phyloP scores from a whole-genome alignment of 1,140 invertebrate genomes.

The Zaprionus africanus region DNA sequence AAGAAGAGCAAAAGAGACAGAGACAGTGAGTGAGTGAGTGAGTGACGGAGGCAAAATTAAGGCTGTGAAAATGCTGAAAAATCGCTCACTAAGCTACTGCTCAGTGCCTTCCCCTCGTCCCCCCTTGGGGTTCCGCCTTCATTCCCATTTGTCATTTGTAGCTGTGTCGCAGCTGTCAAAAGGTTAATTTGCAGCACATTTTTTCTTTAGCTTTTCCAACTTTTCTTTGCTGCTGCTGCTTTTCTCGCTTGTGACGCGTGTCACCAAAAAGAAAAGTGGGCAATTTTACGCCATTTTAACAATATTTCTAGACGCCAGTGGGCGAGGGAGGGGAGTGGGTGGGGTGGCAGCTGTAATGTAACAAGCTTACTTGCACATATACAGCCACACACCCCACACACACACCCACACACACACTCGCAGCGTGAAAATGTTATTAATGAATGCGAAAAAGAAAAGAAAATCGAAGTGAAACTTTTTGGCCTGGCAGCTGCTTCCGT shows the following conservation, averaged over 20 bases:
- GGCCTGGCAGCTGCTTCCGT: constrained; percentile 64
- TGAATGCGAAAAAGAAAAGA: constrained; percentile 56
- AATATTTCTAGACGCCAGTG: constrained; percentile 54
- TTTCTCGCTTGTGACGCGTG: constrained; percentile 19
- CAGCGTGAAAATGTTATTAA: constrained; percentile 67
- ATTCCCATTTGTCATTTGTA: constrained; percentile 46
- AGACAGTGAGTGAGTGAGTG: constrained; percentile 4
- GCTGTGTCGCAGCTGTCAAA: constrained; percentile 68
- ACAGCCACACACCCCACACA: constrained; percentile 1
- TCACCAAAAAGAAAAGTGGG: constrained; percentile 54
- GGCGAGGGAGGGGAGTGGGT: neutral
- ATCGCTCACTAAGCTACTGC: neutral
- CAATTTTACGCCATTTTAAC: constrained; percentile 84
- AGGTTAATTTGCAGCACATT: constrained; percentile 82
- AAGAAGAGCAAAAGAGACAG: constrained; percentile 11
- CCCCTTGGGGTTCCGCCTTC: neutral
- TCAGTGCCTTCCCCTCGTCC: neutral
- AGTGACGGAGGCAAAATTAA: neutral
- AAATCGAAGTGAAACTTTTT: constrained; percentile 30
- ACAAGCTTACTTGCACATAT: constrained; percentile 16
- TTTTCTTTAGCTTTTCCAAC: constrained; percentile 6
- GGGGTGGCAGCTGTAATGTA: constrained; percentile 4
- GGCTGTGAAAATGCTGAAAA: neutral
- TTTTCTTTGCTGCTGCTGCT: neutral
- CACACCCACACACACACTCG: constrained; percentile 5